These are phyloP conservation scores for Petaurus breviceps DNA, from an alignment of 2,113 vertebrate species.

Conservation along the genomic window DNA sequence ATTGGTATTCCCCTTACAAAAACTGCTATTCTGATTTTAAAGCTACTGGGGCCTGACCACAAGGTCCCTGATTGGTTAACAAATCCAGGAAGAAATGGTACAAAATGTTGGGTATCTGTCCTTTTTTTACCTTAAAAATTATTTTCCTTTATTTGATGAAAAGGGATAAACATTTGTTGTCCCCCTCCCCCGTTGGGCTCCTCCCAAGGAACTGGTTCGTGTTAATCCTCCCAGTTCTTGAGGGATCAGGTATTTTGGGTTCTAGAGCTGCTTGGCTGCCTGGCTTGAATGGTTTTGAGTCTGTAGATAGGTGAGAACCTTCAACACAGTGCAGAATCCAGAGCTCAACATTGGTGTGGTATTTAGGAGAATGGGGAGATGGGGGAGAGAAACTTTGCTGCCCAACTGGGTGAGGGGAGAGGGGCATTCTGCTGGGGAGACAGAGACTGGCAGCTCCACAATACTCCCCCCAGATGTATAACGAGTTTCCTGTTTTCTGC, in stretches of 20 bases:
- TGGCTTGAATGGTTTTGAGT: constrained; percentile 6
- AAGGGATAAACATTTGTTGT: background rate
- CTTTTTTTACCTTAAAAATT: background rate
- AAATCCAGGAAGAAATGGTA: constrained; percentile 45
- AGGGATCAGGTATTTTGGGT: background rate
- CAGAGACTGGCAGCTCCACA: background rate
- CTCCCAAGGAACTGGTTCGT: background rate
- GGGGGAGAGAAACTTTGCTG: background rate
- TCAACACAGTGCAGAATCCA: background rate
- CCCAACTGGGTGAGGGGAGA: background rate
- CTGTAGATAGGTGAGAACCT: background rate
- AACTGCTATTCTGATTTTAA: constrained; percentile 67
- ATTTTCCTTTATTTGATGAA: constrained; percentile 31
- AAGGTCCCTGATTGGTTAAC: background rate
- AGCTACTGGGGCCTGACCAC: constrained; percentile 34
- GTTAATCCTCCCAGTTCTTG: background rate
- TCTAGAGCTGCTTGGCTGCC: background rate
- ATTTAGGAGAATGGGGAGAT: background rate
- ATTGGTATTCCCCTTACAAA: constrained; percentile 78
- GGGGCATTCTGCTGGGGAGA: background rate
- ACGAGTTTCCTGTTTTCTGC: constrained; percentile 77
- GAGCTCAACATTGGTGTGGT: background rate
- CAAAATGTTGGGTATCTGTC: background rate
- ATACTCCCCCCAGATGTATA: constrained; percentile 53
- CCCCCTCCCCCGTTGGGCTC: background rate